A percentile compares a stretch with the other conserved stretches of the same genome.
phyloP scores from a whole-genome alignment of 2,797 vertebrate species.

The Argya squamiceps region DNA sequence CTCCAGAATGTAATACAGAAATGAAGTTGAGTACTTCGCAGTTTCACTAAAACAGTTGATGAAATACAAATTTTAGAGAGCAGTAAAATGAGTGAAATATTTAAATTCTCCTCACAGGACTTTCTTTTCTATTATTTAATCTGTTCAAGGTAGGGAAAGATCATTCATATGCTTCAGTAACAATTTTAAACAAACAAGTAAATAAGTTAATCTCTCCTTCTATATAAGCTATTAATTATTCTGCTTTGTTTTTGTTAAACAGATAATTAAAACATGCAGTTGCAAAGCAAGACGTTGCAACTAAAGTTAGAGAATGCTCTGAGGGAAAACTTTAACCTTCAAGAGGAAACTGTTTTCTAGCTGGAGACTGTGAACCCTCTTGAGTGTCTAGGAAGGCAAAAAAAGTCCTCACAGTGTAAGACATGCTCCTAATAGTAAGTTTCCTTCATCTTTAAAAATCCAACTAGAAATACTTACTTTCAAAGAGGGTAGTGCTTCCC shows the following conservation, averaged over 20 bases:
- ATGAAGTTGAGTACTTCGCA: conserved; percentile 33
- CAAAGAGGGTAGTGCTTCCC: not conserved
- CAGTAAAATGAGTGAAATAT: conserved; percentile 32
- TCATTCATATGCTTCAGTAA: not conserved
- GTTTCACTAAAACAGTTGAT: conserved; percentile 29
- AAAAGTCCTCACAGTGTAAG: not conserved
- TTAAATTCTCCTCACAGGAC: conserved; percentile 35
- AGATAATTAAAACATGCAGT: not conserved
- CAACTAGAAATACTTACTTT: not conserved
- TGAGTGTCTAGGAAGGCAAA: not conserved
- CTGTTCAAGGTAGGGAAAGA: not conserved
- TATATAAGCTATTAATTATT: not conserved
- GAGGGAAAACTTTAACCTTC: not conserved
- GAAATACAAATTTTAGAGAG: conserved; percentile 24
- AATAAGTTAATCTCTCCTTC: not conserved
- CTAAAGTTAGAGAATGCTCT: not conserved
- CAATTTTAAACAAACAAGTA: not conserved
- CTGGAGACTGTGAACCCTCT: not conserved
- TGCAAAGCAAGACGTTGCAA: not conserved
- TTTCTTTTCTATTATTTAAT: conserved; percentile 11
- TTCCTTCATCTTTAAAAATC: not conserved
- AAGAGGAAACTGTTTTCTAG: not conserved
- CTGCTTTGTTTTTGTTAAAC: not conserved
- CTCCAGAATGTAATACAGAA: conserved; percentile 35
- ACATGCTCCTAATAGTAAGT: not conserved